Evolutionary conservation across 2,888 invertebrate species (phyloP).

Genomic region (Ditylenchus weischeri): DNA sequence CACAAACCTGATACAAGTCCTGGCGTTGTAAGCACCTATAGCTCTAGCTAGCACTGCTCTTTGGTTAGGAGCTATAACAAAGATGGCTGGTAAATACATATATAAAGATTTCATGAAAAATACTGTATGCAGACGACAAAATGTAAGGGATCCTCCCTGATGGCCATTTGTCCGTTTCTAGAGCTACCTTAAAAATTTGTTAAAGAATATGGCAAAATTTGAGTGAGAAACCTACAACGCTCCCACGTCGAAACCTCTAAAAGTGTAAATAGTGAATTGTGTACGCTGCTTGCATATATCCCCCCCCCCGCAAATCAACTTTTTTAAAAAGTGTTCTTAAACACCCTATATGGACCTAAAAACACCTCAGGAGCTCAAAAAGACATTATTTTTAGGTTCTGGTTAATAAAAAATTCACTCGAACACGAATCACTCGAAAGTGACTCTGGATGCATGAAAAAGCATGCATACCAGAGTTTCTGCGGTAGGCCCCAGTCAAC

Average conservation of each 20-base stretch:
- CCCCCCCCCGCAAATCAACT: too few species aligned
- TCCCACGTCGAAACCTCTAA: constrained; percentile 3
- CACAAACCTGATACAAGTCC: constrained; percentile 69
- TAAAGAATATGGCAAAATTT: neutral
- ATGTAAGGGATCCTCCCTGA: constrained; percentile 55
- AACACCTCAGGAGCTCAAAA: too few species aligned
- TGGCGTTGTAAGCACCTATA: constrained; percentile 66
- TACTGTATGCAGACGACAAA: constrained; percentile 55
- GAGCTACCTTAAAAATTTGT: constrained; percentile 35
- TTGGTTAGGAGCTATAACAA: constrained; percentile 44
- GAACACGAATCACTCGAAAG: too few species aligned
- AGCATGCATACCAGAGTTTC: too few species aligned
- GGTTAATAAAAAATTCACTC: too few species aligned
- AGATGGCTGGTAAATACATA: neutral
- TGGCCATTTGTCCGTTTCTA: constrained; percentile 58
- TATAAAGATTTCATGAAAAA: constrained; percentile 11
- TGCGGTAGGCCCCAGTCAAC: too few species aligned
- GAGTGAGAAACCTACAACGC: neutral
- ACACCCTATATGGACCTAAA: too few species aligned
- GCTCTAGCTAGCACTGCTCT: constrained; percentile 63
- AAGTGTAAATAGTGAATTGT: neutral
- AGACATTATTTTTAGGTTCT: too few species aligned
- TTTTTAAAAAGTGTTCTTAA: too few species aligned
- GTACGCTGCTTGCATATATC: too few species aligned
- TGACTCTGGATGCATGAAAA: too few species aligned